These are phyloP conservation scores for Enteromius paludinosus DNA, from an alignment of 2,797 vertebrate species.

Conservation along the genomic window DNA sequence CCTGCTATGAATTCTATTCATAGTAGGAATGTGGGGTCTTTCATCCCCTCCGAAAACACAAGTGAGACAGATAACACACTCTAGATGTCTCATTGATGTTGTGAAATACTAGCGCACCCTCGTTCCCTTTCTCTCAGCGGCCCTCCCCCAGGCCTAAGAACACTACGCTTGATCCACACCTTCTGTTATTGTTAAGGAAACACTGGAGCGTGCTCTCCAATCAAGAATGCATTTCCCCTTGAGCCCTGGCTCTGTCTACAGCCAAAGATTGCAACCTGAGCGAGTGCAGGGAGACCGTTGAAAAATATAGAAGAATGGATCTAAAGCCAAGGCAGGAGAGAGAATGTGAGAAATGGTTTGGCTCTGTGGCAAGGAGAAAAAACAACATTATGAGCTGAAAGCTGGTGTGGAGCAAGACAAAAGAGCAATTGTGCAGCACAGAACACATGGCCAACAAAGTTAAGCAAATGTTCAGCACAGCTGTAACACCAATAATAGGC, in stretches of 20 bases:
- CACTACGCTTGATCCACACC: conserved; percentile 37
- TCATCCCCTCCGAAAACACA: conserved; percentile 51
- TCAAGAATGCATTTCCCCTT: conserved; percentile 44
- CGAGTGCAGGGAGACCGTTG: conserved; percentile 19
- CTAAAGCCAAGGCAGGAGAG: conserved; percentile 22
- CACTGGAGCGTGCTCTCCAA: conserved; percentile 43
- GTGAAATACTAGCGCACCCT: conserved; percentile 5
- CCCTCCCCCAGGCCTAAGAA: conserved; percentile 36
- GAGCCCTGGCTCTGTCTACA: conserved; percentile 28
- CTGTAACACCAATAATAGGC: conserved; percentile 33
- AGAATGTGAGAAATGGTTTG: conserved; percentile 39
- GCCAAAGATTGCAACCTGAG: conserved; percentile 43
- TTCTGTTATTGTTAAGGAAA: conserved; percentile 54
- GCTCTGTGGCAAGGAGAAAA: conserved; percentile 42
- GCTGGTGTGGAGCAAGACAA: conserved; percentile 42
- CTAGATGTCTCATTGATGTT: conserved; percentile 22
- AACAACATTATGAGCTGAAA: conserved; percentile 35
- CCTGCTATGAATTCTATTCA: conserved; percentile 35
- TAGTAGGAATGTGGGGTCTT: conserved; percentile 37
- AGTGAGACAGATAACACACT: conserved; percentile 42
- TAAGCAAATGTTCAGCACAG: conserved; percentile 48
- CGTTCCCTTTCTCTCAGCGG: not conserved
- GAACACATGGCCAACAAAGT: conserved; percentile 52
- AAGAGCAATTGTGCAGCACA: conserved; percentile 46
- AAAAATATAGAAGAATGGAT: conserved; percentile 39